phyloP scores from a whole-genome alignment of 2,888 invertebrate species.

The Autographa pulchrina region DNA sequence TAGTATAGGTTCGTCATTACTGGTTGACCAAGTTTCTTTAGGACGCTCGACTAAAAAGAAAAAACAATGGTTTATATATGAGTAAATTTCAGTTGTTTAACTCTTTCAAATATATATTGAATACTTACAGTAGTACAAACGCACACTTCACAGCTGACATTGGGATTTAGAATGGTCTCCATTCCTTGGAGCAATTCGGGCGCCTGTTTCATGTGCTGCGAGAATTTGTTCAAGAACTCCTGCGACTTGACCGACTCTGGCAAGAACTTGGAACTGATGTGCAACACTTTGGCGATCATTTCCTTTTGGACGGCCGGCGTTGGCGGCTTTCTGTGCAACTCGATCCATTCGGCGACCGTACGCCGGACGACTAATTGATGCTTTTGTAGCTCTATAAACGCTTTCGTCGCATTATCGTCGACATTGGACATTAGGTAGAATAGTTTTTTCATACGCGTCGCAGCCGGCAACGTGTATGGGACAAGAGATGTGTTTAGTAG shows the following conservation, averaged over 20 bases:
- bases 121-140: conserved; percentile 95
- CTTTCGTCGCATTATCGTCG: conserved; percentile 97
- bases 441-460: conserved; percentile 97
- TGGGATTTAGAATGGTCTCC: conserved; percentile 96
- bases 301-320: conserved; percentile 93
- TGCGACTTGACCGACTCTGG: conserved; percentile 98
- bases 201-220: conserved; percentile 93
- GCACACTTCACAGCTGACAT: conserved; percentile 98
- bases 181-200: conserved; percentile 92
- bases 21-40: conserved; percentile 98
- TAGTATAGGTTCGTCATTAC: conserved; percentile 98
- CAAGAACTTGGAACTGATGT: conserved; percentile 93
- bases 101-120: too few species aligned
- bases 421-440: conserved; percentile 97
- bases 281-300: conserved; percentile 91
- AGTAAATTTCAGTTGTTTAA: too few species aligned
- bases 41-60: conserved; percentile 91
- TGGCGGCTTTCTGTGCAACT: conserved; percentile 93
- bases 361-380: conserved; percentile 96
- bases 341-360: conserved; percentile 96
- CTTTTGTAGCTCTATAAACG: conserved; percentile 95
- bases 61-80: not conserved
- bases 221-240: conserved; percentile 96
- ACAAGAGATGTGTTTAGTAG: conserved; percentile 98
- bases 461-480: conserved; percentile 96